phyloP scores from a whole-genome alignment of 1,140 invertebrate genomes.

The Penaeus indicus region DNA sequence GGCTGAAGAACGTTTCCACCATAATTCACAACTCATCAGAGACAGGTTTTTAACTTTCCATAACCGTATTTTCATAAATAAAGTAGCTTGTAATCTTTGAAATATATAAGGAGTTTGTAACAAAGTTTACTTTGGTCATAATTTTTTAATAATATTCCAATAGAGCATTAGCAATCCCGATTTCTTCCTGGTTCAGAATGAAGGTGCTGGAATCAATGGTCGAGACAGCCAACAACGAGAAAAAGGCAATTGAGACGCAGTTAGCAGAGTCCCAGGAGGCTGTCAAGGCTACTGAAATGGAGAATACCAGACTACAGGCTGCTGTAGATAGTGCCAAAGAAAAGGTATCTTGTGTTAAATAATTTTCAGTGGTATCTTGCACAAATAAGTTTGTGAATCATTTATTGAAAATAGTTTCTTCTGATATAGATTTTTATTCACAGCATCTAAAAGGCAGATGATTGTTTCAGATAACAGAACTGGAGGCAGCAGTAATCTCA shows the following conservation, averaged over 20 bases:
- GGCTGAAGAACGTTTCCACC: conserved; percentile 70
- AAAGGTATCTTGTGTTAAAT: conserved; percentile 68
- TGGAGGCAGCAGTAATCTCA: conserved; percentile 73
- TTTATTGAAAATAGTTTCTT: too few relatives aligned
- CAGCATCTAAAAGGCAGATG: not conserved
- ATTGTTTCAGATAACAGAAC: conserved; percentile 70
- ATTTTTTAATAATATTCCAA: too few relatives aligned
- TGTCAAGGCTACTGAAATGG: conserved; percentile 78
- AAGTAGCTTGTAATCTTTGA: too few relatives aligned
- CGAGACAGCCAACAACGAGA: conserved; percentile 80
- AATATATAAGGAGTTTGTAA: too few relatives aligned
- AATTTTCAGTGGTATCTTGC: not conserved
- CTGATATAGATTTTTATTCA: too few relatives aligned
- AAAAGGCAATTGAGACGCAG: conserved; percentile 80
- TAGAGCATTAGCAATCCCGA: not conserved
- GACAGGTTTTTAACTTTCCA: conserved; percentile 70
- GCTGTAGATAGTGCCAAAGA: conserved; percentile 84
- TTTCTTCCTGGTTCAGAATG: conserved; percentile 53
- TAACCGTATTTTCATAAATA: too few relatives aligned
- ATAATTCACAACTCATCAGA: conserved; percentile 71
- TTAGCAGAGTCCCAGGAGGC: conserved; percentile 79
- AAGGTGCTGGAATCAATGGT: conserved; percentile 78
- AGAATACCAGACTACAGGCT: conserved; percentile 82
- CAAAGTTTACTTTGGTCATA: too few relatives aligned
- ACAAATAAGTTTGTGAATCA: not conserved